Percentiles rank a stretch among this genome's conserved stretches.
phyloP scores from a whole-genome alignment of 2,113 vertebrate species.

The Neogobius melanostomus region DNA sequence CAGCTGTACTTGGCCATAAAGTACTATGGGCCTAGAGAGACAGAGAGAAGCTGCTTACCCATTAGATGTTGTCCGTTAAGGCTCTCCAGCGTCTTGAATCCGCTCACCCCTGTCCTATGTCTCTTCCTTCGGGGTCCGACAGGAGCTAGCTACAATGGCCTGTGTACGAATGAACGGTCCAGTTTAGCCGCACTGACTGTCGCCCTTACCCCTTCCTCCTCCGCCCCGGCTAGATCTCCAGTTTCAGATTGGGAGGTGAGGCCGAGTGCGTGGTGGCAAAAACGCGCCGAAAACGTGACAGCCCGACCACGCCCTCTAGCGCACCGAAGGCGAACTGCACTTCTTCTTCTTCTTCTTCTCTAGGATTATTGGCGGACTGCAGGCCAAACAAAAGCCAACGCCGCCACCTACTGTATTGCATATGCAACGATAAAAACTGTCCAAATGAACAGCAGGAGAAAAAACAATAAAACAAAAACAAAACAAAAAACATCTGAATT shows the following conservation, averaged over 20 bases:
- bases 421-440: no score
- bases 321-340: constrained; percentile 25
- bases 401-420: no score
- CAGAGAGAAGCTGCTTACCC: constrained; percentile 33
- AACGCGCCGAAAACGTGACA: constrained; percentile 62
- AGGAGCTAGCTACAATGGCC: not conserved
- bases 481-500: no score
- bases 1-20: constrained; percentile 54
- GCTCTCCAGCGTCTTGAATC: not conserved
- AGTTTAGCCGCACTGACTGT: not conserved
- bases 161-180: not conserved
- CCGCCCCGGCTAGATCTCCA: constrained; percentile 35
- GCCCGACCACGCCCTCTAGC: constrained; percentile 50
- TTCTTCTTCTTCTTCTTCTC: no score
- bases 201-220: constrained; percentile 38
- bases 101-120: not conserved
- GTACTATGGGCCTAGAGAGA: not conserved
- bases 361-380: no score
- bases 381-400: no score
- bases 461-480: no score
- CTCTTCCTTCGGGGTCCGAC: not conserved
- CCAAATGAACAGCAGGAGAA: no score
- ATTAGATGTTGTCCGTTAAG: not conserved
- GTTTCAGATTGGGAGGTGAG: constrained; percentile 25
- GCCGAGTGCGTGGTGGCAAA: constrained; percentile 45